These are phyloP conservation scores for Poecilia gillii DNA, from an alignment of 2,797 vertebrate genomes.

Conservation along the genomic window DNA sequence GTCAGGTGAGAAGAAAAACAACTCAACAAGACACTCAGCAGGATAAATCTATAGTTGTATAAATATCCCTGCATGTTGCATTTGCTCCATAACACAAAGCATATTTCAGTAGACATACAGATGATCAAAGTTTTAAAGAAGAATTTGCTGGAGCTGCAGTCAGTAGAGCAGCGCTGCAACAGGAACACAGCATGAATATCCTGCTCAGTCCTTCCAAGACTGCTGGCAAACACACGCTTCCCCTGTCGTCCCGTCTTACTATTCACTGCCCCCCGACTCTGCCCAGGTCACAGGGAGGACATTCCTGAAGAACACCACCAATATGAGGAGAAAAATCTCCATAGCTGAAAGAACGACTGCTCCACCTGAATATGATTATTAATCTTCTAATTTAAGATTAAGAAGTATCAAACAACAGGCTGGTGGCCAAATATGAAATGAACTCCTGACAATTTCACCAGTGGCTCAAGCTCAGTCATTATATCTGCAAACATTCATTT, in stretches of 20 bases:
- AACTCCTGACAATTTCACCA: not conserved
- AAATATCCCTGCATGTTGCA: not conserved
- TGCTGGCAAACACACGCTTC: conserved; percentile 41
- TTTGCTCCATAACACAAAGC: not conserved
- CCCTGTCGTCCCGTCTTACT: conserved; percentile 26
- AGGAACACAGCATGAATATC: conserved; percentile 47
- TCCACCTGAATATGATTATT: not conserved
- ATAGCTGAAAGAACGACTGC: not conserved
- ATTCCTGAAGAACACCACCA: conserved; percentile 46
- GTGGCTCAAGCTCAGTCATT: not conserved
- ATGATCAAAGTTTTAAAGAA: not conserved
- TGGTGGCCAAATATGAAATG: not conserved
- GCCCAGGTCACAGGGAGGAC: conserved; percentile 46
- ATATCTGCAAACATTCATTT: not conserved
- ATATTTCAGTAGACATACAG: not conserved
- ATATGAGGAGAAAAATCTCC: not conserved
- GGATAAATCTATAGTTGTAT: not conserved
- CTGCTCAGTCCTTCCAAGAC: conserved; percentile 34
- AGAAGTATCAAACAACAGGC: not conserved
- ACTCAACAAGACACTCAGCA: not conserved
- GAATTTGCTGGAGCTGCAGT: conserved; percentile 6
- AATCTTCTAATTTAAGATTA: not conserved
- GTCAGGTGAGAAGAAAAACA: not conserved
- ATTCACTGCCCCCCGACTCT: conserved; percentile 8
- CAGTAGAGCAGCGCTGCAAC: conserved; percentile 16